phyloP scores from a whole-genome alignment of 2,113 vertebrate species.

The rat (Rattus norvegicus) region GRCr8 NC_086029.1:91144001-91144500 shows the following conservation, averaged over 20 bases:
- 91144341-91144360: neutral
- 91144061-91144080: neutral
- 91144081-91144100: conserved; percentile 6
- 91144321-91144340: conserved; percentile 13
- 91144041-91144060: neutral
- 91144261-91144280: neutral
- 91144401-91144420: neutral
- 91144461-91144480: neutral
- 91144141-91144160: neutral
- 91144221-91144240: neutral
- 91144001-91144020: neutral
- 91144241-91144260: conserved; percentile 27
- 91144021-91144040: neutral
- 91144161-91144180: neutral
- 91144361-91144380: neutral
- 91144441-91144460: neutral
- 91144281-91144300: neutral
- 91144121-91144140: neutral
- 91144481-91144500: neutral
- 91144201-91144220: neutral
- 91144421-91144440: neutral
- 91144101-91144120: neutral
- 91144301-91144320: neutral
- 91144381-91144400: neutral
- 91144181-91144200: neutral